These are phyloP conservation scores for Spisula solida DNA, from an alignment of 2,888 invertebrate genomes.

Conservation along the genomic window DNA sequence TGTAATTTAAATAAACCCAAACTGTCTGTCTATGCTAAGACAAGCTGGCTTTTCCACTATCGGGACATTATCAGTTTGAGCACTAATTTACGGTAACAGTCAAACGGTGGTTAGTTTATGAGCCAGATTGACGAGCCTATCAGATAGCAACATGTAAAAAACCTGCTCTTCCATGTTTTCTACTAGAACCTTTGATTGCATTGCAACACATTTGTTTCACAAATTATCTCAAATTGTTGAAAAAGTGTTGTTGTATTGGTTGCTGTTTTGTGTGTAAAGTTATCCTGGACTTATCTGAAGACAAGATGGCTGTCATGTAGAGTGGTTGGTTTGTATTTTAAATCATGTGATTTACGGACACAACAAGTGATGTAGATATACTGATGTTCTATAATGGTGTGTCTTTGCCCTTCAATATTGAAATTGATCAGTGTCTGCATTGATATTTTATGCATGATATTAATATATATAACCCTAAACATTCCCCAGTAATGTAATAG, in stretches of 20 bases:
- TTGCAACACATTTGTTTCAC: constrained; percentile 8
- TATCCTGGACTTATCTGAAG: constrained; percentile 9
- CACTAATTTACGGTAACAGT: constrained; percentile 38
- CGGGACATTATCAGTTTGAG: constrained; percentile 29
- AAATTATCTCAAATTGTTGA: neutral
- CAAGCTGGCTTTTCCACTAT: constrained; percentile 14
- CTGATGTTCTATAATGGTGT: constrained; percentile 8
- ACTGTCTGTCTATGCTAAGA: constrained; percentile 33
- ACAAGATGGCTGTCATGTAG: constrained; percentile 6
- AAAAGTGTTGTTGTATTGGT: neutral
- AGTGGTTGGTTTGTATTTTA: constrained; percentile 12
- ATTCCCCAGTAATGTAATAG: constrained; percentile 7
- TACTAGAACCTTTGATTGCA: constrained; percentile 2
- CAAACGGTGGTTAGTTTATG: constrained; percentile 17
- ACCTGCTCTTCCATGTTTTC: constrained; percentile 8
- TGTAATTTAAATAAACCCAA: constrained; percentile 48
- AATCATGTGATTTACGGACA: constrained; percentile 8
- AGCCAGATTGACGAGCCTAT: constrained; percentile 7
- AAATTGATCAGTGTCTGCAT: constrained; percentile 26
- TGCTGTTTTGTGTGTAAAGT: neutral
- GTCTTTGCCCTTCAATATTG: constrained; percentile 25
- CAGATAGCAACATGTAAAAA: constrained; percentile 17
- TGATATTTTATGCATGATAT: constrained; percentile 31
- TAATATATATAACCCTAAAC: constrained; percentile 28
- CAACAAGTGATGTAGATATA: constrained; percentile 22